Evolutionary conservation across 2,888 invertebrate species (phyloP), one percentile per base, ranked within the genome.

Genomic region (Thera obeliscata): DNA sequence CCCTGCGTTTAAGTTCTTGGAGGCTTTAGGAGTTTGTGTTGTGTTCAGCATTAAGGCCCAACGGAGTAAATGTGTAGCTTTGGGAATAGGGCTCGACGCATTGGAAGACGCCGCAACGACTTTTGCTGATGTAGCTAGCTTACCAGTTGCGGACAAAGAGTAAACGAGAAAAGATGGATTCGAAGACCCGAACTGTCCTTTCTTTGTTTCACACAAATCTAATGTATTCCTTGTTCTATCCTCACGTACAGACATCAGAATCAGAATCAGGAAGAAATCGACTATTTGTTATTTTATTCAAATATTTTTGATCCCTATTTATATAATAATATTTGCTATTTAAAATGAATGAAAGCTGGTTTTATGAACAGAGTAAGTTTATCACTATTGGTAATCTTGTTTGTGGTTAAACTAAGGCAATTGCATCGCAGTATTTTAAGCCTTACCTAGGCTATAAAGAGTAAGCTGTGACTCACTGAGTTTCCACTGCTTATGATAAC

Each of bases 321-420:
- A n/a, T n/a, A n/a, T n/a, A n/a, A n/a, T n/a, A n/a, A 22, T 22
- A 22, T 22, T 22, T 5, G 36, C 11, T 2, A 54, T 36, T 11
- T 54, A 11, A 54, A 54, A 54, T 54, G 36, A 54, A 54, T 56
- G 38, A 56, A 56, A 6, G n/a, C 38, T n/a, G 38, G 38, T 56
- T 56, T 56, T 56, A 38, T 56, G 55, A 11, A 8, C 7, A 50
- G 22, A 50, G 12, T 12, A 6, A 11, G 48, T 48, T n/a, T 48
- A 50, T 7, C 50, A 50, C 12, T 50, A 50, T 50, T 50, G 50
- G 54, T 55, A 55, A 33, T 54, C 54, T 54, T 55, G 36, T 55
- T 55, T 55, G 54, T 11, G 36, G 54, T 55, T 55, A 2, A 22
- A 22, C 33, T 2, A 49, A 49, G 49, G 49, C 50, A 52, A 8